These are phyloP conservation scores for Nomada goodeniana DNA, from an alignment of 2,888 invertebrate genomes.

Conservation along the genomic window DNA sequence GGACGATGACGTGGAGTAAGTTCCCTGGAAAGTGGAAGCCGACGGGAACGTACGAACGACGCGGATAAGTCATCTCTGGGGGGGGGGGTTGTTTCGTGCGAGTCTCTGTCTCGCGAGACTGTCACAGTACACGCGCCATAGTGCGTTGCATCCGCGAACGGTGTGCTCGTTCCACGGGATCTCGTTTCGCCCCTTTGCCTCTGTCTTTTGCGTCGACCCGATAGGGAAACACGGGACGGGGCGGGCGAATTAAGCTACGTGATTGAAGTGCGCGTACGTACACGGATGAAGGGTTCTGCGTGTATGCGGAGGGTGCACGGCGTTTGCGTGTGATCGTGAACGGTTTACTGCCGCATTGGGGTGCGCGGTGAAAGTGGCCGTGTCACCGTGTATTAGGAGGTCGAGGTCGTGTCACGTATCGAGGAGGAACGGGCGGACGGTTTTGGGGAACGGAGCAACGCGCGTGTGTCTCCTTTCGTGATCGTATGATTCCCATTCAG, in stretches of 20 bases:
- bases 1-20: slow-evolving; percentile 64
- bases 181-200: too few relatives aligned
- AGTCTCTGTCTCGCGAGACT: background rate
- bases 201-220: too few relatives aligned
- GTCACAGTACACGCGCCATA: slow-evolving; percentile 35
- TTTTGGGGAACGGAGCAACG: background rate
- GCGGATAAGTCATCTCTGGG: background rate
- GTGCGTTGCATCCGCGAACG: slow-evolving; percentile 22
- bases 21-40: slow-evolving; percentile 24
- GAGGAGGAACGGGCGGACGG: background rate
- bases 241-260: too few relatives aligned
- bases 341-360: background rate
- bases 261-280: background rate
- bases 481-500: slow-evolving; percentile 2
- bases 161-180: background rate
- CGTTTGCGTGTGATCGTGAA: background rate
- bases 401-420: slow-evolving; percentile 66
- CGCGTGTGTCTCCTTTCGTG: background rate
- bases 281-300: background rate
- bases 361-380: slow-evolving; percentile 64
- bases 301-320: background rate
- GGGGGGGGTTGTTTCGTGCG: background rate
- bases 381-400: slow-evolving; percentile 62
- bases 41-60: slow-evolving; percentile 6
- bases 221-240: too few relatives aligned